Percentiles rank a stretch among this genome's conserved stretches.
Evolutionary conservation across 2,888 invertebrate species (phyloP).

Genomic region (Tromatobia lineatoria): DNA sequence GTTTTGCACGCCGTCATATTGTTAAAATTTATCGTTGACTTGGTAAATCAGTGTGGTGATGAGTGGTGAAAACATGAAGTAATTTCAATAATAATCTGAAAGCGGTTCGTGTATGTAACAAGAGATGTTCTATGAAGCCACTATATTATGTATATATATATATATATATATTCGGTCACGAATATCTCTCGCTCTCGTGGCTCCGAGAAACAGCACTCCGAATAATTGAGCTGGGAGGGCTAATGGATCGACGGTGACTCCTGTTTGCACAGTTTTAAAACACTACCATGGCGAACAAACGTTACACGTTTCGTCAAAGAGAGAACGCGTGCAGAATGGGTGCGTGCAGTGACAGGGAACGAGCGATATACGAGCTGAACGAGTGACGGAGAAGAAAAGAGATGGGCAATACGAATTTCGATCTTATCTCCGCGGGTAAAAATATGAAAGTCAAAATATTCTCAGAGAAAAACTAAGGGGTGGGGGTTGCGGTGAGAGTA

Average conservation of each 20-base stretch:
- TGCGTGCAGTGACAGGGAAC: not conserved
- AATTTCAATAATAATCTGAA: not conserved
- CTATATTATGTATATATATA: not conserved
- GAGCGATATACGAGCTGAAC: not conserved
- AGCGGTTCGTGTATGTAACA: not conserved
- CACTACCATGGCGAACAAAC: constrained; percentile 71
- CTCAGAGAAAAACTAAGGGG: not conserved
- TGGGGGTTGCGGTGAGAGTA: too few species aligned
- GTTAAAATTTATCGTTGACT: too few species aligned
- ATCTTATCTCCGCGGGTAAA: constrained; percentile 1
- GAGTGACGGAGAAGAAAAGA: not conserved
- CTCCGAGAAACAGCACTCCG: constrained; percentile 75
- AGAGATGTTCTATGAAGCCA: not conserved
- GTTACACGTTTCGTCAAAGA: constrained; percentile 56
- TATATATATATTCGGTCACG: constrained; percentile 34
- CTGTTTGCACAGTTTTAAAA: constrained; percentile 79
- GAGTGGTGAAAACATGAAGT: too few species aligned
- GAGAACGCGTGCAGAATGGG: constrained; percentile 6
- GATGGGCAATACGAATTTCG: not conserved
- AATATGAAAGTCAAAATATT: not conserved
- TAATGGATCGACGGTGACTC: constrained; percentile 76
- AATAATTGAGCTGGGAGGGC: constrained; percentile 76
- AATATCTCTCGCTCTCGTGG: constrained; percentile 48
- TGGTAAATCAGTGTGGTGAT: too few species aligned
- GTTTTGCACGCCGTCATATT: too few species aligned